Evolutionary conservation across 1,140 invertebrate genomes (phyloP).

Genomic region (Chelonus insularis): DNA sequence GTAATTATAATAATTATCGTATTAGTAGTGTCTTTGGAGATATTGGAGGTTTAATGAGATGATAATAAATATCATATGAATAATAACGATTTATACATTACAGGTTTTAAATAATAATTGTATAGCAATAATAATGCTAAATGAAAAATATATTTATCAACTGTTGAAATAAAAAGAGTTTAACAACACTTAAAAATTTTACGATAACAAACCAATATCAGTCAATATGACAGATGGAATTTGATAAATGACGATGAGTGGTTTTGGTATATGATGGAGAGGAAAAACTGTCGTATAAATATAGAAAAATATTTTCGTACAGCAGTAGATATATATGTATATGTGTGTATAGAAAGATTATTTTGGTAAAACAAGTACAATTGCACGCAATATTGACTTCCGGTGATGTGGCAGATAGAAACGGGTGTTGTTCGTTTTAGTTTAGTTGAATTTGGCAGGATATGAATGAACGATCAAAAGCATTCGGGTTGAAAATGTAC

Average conservation of each 20-base stretch:
- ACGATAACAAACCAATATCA: not conserved
- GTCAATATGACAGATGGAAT: not conserved
- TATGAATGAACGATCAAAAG: not conserved
- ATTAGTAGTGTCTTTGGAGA: too few species aligned
- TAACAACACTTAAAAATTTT: too few species aligned
- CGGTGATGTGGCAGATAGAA: not conserved
- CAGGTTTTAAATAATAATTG: too few species aligned
- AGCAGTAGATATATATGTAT: not conserved
- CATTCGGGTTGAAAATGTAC: not conserved
- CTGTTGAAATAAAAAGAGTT: too few species aligned
- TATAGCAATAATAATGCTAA: too few species aligned
- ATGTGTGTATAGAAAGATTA: not conserved
- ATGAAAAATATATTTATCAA: too few species aligned
- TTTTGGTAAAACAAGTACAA: not conserved
- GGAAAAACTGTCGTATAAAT: not conserved
- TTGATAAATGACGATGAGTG: not conserved
- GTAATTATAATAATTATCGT: too few species aligned
- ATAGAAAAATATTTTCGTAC: not conserved
- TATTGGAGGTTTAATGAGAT: too few species aligned
- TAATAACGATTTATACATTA: too few species aligned
- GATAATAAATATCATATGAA: too few species aligned
- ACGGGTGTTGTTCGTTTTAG: too few species aligned
- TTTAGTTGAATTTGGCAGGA: too few species aligned
- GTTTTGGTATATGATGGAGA: not conserved
- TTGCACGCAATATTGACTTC: slow-evolving; percentile 4